These are phyloP conservation scores for Diplazon laetatorius DNA, from an alignment of 2,888 invertebrate genomes.

Conservation along the genomic window DNA sequence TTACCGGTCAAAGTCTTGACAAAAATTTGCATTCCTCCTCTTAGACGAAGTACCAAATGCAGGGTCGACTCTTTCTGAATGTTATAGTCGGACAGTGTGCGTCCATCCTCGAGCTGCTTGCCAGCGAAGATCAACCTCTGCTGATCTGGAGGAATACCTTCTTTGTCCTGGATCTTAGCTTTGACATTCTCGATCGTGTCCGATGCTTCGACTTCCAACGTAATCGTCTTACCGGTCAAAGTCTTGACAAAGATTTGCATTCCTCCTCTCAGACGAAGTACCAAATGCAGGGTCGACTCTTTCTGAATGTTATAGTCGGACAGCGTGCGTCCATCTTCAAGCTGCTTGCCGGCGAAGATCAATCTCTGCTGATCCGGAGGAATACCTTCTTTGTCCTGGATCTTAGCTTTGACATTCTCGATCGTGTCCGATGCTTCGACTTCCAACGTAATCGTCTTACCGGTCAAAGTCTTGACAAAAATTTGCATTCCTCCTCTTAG, in stretches of 20 bases:
- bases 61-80: slow-evolving; percentile 55
- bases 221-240: slow-evolving; percentile 68
- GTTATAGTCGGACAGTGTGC: slow-evolving; percentile 61
- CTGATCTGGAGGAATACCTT: slow-evolving; percentile 67
- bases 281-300: slow-evolving; percentile 64
- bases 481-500: slow-evolving; percentile 65
- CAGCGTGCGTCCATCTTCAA: slow-evolving; percentile 64
- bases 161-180: slow-evolving; percentile 64
- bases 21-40: slow-evolving; percentile 46
- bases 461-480: slow-evolving; percentile 58
- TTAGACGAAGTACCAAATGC: slow-evolving; percentile 47
- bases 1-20: slow-evolving; percentile 46
- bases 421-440: slow-evolving; percentile 58
- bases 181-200: slow-evolving; percentile 63
- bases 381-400: slow-evolving; percentile 66
- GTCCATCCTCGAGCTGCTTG: slow-evolving; percentile 65
- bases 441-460: slow-evolving; percentile 58
- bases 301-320: slow-evolving; percentile 67
- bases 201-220: slow-evolving; percentile 67
- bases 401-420: slow-evolving; percentile 63
- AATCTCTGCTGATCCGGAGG: slow-evolving; percentile 60
- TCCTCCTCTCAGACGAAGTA: slow-evolving; percentile 66
- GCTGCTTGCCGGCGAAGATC: slow-evolving; percentile 64
- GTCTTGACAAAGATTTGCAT: slow-evolving; percentile 66
- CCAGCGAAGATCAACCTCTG: slow-evolving; percentile 68